phyloP scores from a whole-genome alignment of 2,797 vertebrate genomes.

The Tokudaia muenninki region DNA sequence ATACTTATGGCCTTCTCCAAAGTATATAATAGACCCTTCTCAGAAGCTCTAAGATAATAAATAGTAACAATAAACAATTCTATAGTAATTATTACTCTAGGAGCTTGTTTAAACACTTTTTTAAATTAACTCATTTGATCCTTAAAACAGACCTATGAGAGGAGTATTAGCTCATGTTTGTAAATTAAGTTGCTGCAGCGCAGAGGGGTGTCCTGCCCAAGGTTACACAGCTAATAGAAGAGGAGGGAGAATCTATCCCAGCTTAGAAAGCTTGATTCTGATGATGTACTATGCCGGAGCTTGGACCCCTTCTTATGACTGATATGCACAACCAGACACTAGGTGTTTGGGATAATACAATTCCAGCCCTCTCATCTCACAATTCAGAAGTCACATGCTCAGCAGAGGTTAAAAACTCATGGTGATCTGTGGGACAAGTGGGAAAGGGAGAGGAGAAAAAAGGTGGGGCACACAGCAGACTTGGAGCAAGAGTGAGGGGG shows the following conservation, averaged over 20 bases:
- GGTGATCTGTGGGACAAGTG: background rate
- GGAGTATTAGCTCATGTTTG: background rate
- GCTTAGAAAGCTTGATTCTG: background rate
- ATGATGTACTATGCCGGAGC: background rate
- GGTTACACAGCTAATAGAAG: background rate
- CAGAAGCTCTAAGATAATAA: background rate
- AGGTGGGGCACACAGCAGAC: background rate
- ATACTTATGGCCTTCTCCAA: background rate
- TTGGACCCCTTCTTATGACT: background rate
- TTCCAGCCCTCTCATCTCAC: background rate
- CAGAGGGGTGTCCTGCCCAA: background rate
- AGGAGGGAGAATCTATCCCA: background rate
- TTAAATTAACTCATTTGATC: constrained; percentile 32
- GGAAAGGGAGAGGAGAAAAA: background rate
- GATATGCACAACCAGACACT: background rate
- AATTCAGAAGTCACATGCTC: background rate
- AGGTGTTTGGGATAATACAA: background rate
- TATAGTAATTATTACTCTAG: background rate
- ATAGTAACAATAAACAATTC: background rate
- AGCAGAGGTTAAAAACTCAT: background rate
- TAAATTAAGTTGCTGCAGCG: background rate
- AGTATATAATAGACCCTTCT: background rate
- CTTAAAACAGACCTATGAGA: background rate
- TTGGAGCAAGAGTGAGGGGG: background rate
- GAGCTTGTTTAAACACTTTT: background rate